A percentile compares a stretch with the other conserved stretches of the same genome.
Evolutionary conservation across 2,888 invertebrate genomes (phyloP).

Genomic region (Hoplodrina blanda): DNA sequence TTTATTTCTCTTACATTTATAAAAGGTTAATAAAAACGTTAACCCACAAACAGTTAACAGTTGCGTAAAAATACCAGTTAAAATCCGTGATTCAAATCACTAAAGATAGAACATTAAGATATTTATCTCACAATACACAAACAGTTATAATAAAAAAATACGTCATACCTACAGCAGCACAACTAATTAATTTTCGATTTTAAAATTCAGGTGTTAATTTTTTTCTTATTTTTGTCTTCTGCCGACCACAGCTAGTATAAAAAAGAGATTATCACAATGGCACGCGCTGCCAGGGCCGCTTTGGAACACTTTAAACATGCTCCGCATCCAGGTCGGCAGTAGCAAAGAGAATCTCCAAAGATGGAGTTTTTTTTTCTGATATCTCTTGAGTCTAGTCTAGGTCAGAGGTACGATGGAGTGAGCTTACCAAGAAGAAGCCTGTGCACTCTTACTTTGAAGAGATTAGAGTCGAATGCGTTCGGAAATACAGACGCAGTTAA

Average conservation of each 20-base stretch:
- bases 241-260: constrained; percentile 2
- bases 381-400: too few species aligned
- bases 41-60: neutral
- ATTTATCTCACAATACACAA: constrained; percentile 4
- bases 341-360: too few species aligned
- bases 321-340: too few species aligned
- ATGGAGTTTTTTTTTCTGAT: too few species aligned
- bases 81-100: constrained; percentile 23
- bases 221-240: constrained; percentile 22
- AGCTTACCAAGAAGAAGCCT: too few species aligned
- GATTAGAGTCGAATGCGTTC: too few species aligned
- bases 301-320: too few species aligned
- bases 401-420: too few species aligned
- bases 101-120: constrained; percentile 6
- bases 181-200: neutral
- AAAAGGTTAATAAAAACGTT: neutral
- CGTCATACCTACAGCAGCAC: neutral
- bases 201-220: constrained; percentile 12
- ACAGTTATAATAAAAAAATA: neutral
- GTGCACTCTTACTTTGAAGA: too few species aligned
- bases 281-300: too few species aligned
- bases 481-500: too few species aligned
- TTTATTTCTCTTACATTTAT: neutral
- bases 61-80: constrained; percentile 6
- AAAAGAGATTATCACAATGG: neutral